Conservation (phyloP, 2,113 vertebrate genomes). For the Semnornis frantzii region DNA sequence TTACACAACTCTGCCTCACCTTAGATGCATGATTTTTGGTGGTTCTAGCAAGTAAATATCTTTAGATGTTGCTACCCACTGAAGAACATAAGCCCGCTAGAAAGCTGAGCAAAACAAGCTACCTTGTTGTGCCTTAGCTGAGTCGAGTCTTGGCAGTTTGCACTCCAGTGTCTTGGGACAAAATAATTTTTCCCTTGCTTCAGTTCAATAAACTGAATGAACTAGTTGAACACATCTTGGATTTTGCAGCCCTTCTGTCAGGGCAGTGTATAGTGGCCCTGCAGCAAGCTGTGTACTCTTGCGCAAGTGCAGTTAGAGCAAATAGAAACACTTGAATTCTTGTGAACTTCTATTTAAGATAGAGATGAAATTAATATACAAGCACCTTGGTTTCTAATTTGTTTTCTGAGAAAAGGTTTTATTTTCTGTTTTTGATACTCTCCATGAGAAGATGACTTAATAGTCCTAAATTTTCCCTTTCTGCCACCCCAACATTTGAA, state of each 20-base stretch:
- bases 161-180: background rate
- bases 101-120: background rate
- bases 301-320: background rate
- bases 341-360: background rate
- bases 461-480: background rate
- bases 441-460: background rate
- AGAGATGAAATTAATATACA: background rate
- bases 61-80: background rate
- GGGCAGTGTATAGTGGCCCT: background rate
- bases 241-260: background rate
- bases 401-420: background rate
- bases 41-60: background rate
- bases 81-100: background rate
- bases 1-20: background rate
- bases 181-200: background rate
- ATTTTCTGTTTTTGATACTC: background rate
- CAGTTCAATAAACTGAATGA: background rate
- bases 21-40: background rate
- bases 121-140: background rate
- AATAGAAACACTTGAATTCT: background rate
- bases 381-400: background rate
- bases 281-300: background rate
- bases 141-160: background rate
- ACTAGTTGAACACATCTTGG: accelerated
- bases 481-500: background rate